A percentile compares a stretch with the other conserved stretches of the same genome.
These are phyloP conservation scores for Pseudomyrmex flavicornis DNA, from an alignment of 1,140 invertebrate species.

Conservation along the genomic window DNA sequence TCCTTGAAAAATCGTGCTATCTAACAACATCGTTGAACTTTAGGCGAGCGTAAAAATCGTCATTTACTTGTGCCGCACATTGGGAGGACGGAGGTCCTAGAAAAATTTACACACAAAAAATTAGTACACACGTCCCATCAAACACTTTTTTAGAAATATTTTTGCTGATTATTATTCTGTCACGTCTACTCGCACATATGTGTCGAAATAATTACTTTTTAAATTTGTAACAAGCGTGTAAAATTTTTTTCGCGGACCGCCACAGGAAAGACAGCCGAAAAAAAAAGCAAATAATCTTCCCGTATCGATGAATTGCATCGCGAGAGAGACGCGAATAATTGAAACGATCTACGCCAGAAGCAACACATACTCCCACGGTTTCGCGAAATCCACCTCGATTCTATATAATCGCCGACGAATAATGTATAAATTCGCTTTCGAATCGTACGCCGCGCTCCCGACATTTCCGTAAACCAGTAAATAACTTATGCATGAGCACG, in stretches of 20 bases:
- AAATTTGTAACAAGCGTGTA: too few species aligned
- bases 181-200: too few species aligned
- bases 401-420: conserved; percentile 47
- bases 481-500: conserved; percentile 51
- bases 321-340: conserved; percentile 33
- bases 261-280: neutral
- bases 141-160: too few species aligned
- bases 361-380: neutral
- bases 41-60: conserved; percentile 27
- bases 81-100: neutral
- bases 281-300: conserved; percentile 4
- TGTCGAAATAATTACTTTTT: too few species aligned
- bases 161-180: too few species aligned
- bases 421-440: conserved; percentile 54
- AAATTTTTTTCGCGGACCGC: too few species aligned
- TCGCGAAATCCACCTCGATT: conserved; percentile 33
- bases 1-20: conserved; percentile 60
- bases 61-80: conserved; percentile 41
- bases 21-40: conserved; percentile 56
- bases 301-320: conserved; percentile 23
- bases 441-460: neutral
- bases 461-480: conserved; percentile 52
- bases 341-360: conserved; percentile 22
- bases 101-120: neutral
- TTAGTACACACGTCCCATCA: too few species aligned